These are phyloP conservation scores for Drosophila repleta DNA, from an alignment of 1,140 invertebrate genomes.

Conservation along the genomic window DNA sequence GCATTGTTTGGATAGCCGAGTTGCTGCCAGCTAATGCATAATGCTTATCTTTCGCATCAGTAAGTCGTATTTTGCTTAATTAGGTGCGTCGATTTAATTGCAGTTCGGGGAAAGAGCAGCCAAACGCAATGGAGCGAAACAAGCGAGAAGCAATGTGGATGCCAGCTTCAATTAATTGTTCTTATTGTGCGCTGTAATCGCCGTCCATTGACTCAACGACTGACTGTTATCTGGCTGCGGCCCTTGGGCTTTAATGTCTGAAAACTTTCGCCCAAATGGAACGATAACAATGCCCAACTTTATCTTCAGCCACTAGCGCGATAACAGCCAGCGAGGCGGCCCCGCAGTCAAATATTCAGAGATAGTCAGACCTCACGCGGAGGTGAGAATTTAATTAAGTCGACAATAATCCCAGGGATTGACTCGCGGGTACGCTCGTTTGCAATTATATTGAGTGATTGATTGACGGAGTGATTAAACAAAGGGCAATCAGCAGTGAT, in stretches of 20 bases:
- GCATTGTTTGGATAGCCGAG: not conserved
- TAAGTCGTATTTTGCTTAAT: constrained; percentile 24
- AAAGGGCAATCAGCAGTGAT: no score
- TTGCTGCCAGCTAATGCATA: not conserved
- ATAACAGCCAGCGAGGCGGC: not conserved
- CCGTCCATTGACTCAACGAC: constrained; percentile 24
- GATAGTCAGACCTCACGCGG: not conserved
- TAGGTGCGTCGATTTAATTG: constrained; percentile 22
- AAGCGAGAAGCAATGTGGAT: constrained; percentile 5
- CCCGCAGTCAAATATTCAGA: not conserved
- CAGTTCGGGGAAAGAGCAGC: not conserved
- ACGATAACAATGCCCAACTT: constrained; percentile 12
- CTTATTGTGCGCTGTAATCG: not conserved
- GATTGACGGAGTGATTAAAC: not conserved
- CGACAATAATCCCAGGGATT: not conserved
- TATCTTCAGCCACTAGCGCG: not conserved
- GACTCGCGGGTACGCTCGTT: not conserved
- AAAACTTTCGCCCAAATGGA: constrained; percentile 11
- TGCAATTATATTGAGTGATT: not conserved
- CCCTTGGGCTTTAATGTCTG: not conserved
- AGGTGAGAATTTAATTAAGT: constrained; percentile 11
- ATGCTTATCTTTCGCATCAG: constrained; percentile 3
- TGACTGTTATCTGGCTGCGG: not conserved
- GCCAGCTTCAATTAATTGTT: constrained; percentile 23
- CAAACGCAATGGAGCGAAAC: constrained; percentile 21